Evolutionary conservation across 2,888 invertebrate species (phyloP).

Genomic region (Aethes cnicana): DNA sequence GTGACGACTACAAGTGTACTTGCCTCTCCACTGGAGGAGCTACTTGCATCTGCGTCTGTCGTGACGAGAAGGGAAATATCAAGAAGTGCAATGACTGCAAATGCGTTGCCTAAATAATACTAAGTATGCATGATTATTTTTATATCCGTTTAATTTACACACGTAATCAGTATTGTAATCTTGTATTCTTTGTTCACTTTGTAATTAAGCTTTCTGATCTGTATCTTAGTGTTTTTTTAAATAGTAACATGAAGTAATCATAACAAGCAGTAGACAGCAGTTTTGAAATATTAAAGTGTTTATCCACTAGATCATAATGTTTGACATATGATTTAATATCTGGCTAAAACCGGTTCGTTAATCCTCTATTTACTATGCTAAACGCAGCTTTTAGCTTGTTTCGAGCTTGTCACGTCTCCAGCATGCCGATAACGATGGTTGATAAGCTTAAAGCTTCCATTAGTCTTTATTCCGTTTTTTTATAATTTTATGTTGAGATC

Average conservation of each 20-base stretch:
- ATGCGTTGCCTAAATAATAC: slow-evolving; percentile 33
- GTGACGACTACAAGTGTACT: slow-evolving; percentile 44
- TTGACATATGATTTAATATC: background rate
- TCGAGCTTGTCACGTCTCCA: slow-evolving; percentile 1
- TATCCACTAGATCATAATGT: background rate
- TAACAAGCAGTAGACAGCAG: background rate
- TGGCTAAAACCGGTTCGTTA: slow-evolving; percentile 10
- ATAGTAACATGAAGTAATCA: slow-evolving; percentile 32
- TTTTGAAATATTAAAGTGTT: too few species aligned
- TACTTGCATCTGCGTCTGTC: slow-evolving; percentile 41
- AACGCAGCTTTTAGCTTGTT: background rate
- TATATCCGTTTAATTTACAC: too few species aligned
- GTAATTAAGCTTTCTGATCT: too few species aligned
- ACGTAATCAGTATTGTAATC: too few species aligned
- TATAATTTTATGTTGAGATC: background rate
- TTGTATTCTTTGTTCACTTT: too few species aligned
- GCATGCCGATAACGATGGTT: background rate
- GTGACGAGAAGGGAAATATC: slow-evolving; percentile 22
- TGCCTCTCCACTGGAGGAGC: slow-evolving; percentile 47
- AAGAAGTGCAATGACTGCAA: slow-evolving; percentile 26
- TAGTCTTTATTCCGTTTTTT: too few species aligned
- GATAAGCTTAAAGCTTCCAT: slow-evolving; percentile 6
- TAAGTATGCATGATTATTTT: too few species aligned
- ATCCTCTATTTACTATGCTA: slow-evolving; percentile 8
- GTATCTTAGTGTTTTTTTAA: too few species aligned